phyloP scores from a whole-genome alignment of 92 coral and sea anemone genomes.

The Porites rus region DNA sequence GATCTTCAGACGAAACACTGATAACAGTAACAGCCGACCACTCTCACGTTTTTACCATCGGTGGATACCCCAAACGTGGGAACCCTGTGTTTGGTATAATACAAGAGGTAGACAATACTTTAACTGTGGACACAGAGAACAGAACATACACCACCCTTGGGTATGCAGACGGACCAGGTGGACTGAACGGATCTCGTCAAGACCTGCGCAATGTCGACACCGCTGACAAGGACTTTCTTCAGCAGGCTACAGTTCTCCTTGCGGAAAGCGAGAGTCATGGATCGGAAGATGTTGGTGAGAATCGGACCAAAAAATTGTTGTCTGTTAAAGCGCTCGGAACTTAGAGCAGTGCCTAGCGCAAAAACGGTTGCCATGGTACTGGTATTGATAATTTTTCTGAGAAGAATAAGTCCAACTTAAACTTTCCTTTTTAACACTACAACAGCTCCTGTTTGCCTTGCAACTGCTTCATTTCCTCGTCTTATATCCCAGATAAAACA shows the following conservation, averaged over 20 bases:
- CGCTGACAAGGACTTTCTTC: constrained; percentile 66
- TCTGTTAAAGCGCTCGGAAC: not conserved
- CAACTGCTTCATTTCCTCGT: no score
- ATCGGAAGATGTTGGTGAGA: constrained; percentile 86
- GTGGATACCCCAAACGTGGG: constrained; percentile 83
- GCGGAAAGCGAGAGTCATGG: constrained; percentile 69
- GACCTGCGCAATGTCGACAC: constrained; percentile 86
- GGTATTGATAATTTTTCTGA: no score
- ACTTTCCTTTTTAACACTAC: no score
- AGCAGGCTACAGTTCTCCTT: constrained; percentile 70
- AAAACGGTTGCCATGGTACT: no score
- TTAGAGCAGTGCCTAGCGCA: no score
- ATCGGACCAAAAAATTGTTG: no score
- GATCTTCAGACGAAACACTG: constrained; percentile 76
- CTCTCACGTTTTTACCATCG: constrained; percentile 83
- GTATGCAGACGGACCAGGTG: constrained; percentile 90
- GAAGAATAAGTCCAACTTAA: no score
- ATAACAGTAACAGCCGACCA: constrained; percentile 93
- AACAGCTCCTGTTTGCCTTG: no score
- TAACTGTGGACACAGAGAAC: constrained; percentile 40
- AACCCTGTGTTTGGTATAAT: constrained; percentile 78
- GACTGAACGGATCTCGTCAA: constrained; percentile 49
- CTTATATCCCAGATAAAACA: no score
- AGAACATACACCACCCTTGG: constrained; percentile 81
- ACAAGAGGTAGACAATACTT: constrained; percentile 1